Evolutionary conservation across 2,888 invertebrate genomes (phyloP), one percentile per base, ranked within the genome.

Genomic region (Melipona beecheii): DNA sequence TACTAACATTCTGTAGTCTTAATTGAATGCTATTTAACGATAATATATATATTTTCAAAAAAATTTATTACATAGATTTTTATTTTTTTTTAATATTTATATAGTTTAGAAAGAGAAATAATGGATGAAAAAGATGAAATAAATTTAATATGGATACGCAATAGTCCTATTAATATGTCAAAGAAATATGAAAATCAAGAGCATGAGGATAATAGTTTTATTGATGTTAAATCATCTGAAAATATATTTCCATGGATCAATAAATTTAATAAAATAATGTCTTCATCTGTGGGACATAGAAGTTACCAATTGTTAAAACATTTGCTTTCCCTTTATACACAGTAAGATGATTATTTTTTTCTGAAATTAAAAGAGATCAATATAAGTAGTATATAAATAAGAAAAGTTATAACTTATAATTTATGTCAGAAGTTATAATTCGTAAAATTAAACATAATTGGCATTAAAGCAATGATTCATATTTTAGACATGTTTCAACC

Each of bases 401-500:
- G 15, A 36, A 36, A 36, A 43, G 36, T 43, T 43, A 43, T 43
- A 43, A 43, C 9, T 43, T 43, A 65, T 15, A 36, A n/a, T 65
- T 66, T 66, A 19, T 2, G n/a, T 17, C 43, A 49, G 24, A 49
- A 49, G 11, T 66, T 5, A 62, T 43, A 56, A 24, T 17, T 9
- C 49, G 5, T 49, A 6, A 5, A 43, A 17, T 27, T 31, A 70
- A 60, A 75, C 68, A 1, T 58, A 52, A 43, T 15, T 71, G 49
- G 62, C 31, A 31, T n/a, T 11, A n/a, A 27, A 27, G 27, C 27
- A 27, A 50, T 56, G 68, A 66, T 78, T 13, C 5, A 24, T 50
- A 43, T 88, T 90, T 75, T 78, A 95, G 95, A 78, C 92, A 94
- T 86, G 89, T 94, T 68, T 86, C 92, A n/a, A 90, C 84, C 70